phyloP scores from a whole-genome alignment of 2,888 invertebrate genomes.

The Holacanthella duospinosa region DNA sequence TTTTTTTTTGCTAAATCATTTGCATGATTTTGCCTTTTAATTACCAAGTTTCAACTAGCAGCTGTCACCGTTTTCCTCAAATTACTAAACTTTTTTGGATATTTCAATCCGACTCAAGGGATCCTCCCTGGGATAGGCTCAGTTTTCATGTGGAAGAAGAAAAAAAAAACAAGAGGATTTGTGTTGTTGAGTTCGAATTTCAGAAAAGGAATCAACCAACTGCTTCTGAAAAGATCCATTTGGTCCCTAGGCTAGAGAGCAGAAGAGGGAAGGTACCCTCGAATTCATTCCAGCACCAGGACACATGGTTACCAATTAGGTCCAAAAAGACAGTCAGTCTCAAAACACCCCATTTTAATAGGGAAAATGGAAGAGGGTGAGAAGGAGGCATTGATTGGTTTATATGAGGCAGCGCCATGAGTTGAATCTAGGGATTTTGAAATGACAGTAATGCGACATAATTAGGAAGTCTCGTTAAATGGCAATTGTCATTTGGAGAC shows the following conservation, averaged over 20 bases:
- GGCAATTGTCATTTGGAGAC: not conserved
- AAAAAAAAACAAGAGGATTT: not conserved
- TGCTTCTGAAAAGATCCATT: not conserved
- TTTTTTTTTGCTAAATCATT: not conserved
- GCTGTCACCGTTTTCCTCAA: slow-evolving; percentile 1
- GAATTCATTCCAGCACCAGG: not conserved
- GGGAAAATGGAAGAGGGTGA: no score
- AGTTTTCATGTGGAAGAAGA: no score
- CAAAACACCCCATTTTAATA: not conserved
- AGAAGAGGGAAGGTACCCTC: not conserved
- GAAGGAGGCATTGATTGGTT: no score
- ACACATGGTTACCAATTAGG: not conserved
- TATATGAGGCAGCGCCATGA: not conserved
- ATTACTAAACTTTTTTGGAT: no score
- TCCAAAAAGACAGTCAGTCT: not conserved
- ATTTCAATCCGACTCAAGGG: not conserved
- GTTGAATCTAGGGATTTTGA: no score
- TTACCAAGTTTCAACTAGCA: not conserved
- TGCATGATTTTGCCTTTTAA: not conserved
- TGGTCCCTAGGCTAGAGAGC: not conserved
- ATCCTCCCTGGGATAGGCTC: no score
- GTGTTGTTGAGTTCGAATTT: not conserved
- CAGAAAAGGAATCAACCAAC: not conserved
- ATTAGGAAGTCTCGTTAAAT: slow-evolving; percentile 2
- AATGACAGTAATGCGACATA: slow-evolving; percentile 4